A percentile compares a stretch with the other conserved stretches of the same genome.
Evolutionary conservation across 2,797 vertebrate species (phyloP).

Genomic region (Gallinago stenura): DNA sequence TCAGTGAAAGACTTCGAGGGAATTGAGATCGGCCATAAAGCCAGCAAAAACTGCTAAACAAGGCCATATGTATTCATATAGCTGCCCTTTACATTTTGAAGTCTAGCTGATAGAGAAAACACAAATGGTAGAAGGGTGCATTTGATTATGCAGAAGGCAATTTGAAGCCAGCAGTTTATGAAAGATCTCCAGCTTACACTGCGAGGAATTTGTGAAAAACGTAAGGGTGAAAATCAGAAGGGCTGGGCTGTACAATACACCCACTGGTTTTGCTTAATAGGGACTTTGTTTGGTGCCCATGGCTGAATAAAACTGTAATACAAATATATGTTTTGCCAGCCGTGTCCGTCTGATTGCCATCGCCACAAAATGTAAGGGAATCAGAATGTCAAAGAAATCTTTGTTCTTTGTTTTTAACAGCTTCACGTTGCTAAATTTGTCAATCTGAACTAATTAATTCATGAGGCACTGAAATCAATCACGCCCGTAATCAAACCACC

Average conservation of each 20-base stretch:
- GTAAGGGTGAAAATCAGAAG: neutral
- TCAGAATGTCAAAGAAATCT: neutral
- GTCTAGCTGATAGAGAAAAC: neutral
- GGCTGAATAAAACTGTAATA: neutral
- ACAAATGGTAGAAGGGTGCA: neutral
- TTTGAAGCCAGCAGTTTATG: neutral
- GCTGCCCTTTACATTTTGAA: neutral
- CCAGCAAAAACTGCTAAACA: neutral
- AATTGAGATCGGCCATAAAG: neutral
- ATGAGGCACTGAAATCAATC: neutral
- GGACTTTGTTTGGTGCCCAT: neutral
- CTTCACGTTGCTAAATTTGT: neutral
- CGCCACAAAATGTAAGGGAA: neutral
- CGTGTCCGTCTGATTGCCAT: neutral
- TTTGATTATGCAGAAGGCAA: constrained; percentile 11
- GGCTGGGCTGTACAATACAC: neutral
- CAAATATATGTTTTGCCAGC: neutral
- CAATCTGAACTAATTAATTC: neutral
- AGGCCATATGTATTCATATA: neutral
- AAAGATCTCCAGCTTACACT: neutral
- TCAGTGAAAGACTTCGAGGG: neutral
- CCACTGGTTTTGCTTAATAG: neutral
- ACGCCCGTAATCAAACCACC: neutral
- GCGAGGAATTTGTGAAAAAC: neutral
- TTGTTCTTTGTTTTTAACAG: neutral